phyloP scores from a whole-genome alignment of 2,888 invertebrate genomes.

The Leucophenga montana region DNA sequence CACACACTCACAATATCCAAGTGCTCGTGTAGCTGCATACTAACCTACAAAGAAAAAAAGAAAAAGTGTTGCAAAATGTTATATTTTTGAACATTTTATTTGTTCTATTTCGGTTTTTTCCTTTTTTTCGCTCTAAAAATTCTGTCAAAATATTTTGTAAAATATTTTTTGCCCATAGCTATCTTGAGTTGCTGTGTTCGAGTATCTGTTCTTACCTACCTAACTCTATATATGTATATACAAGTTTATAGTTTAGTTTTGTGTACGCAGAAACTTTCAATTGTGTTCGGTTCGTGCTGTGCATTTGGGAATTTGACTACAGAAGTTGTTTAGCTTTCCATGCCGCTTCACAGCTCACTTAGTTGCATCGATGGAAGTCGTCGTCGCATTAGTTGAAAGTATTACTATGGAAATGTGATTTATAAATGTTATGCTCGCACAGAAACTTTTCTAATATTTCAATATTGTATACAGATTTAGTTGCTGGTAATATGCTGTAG shows the following conservation, averaged over 20 bases:
- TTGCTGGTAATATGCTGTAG: too few relatives aligned
- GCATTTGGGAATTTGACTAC: neutral
- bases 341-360: neutral
- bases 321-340: neutral
- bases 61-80: neutral
- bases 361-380: neutral
- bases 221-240: neutral
- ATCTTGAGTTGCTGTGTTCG: neutral
- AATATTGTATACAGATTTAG: too few relatives aligned
- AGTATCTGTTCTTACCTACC: neutral
- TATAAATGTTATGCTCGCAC: slow-evolving; percentile 1
- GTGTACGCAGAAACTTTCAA: slow-evolving; percentile 14
- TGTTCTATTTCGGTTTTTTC: neutral
- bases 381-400: slow-evolving; percentile 7
- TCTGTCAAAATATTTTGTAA: slow-evolving; percentile 24
- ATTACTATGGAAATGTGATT: slow-evolving; percentile 18
- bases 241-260: slow-evolving; percentile 8
- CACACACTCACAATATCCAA: slow-evolving; percentile 25
- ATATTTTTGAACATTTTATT: neutral
- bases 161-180: slow-evolving; percentile 14
- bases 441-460: neutral
- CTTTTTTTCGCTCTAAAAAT: too few relatives aligned
- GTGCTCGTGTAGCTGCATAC: neutral
- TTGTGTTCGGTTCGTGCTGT: slow-evolving; percentile 5
- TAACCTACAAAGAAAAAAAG: neutral